Percentiles rank a stretch among this genome's conserved stretches.
These are phyloP conservation scores for Epizoanthus ramosus DNA, from an alignment of 92 coral and sea anemone species.

Conservation along the genomic window DNA sequence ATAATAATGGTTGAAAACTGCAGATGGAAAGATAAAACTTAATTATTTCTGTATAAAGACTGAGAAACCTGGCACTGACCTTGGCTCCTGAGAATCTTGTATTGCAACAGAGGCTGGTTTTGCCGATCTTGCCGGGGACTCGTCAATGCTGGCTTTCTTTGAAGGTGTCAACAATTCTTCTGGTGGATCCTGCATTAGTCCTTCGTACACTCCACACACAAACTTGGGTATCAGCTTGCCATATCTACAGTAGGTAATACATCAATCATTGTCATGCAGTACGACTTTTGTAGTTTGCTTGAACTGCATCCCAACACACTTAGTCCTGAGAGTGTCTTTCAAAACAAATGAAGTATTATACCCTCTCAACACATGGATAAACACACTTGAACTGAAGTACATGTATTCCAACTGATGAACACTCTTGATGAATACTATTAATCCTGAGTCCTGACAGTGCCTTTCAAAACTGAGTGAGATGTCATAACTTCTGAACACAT, in stretches of 20 bases:
- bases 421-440: too few species aligned
- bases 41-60: too few species aligned
- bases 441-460: too few species aligned
- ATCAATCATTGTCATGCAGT: neutral
- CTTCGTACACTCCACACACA: conserved; percentile 86
- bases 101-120: conserved; percentile 56
- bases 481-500: too few species aligned
- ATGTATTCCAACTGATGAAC: neutral
- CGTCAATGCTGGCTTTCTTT: conserved; percentile 69
- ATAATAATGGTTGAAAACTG: too few species aligned
- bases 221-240: conserved; percentile 66
- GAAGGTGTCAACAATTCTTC: conserved; percentile 88
- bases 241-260: conserved; percentile 54
- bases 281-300: neutral
- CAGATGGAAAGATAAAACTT: too few species aligned
- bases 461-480: too few species aligned
- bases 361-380: too few species aligned
- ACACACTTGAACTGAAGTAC: neutral
- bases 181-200: conserved; percentile 93
- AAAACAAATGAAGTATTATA: too few species aligned
- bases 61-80: conserved; percentile 45
- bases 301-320: neutral
- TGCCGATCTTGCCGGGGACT: conserved; percentile 80
- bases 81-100: conserved; percentile 81
- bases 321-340: neutral